Percentiles rank a stretch among this genome's conserved stretches.
Conservation (phyloP, 2,797 vertebrate genomes). For the Naso thynnoides region DNA sequence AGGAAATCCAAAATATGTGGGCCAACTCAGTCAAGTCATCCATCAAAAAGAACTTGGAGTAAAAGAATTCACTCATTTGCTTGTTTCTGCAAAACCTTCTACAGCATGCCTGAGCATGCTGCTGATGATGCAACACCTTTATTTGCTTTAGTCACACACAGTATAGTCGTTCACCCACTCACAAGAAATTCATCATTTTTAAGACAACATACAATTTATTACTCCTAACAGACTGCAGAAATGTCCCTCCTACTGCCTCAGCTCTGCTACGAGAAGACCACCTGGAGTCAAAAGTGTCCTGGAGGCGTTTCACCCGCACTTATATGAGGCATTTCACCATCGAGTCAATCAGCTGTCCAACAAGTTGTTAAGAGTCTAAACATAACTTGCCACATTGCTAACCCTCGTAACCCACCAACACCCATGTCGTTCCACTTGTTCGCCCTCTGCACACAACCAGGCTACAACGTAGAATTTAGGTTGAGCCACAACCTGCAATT, state of each 20-base stretch:
- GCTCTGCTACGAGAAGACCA: constrained; percentile 22
- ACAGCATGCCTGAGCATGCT: neutral
- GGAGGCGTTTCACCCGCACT: neutral
- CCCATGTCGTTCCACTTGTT: constrained; percentile 45
- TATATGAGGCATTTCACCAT: constrained; percentile 34
- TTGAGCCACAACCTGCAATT: constrained; percentile 76
- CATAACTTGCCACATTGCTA: constrained; percentile 62
- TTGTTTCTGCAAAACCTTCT: neutral
- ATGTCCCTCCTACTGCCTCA: neutral
- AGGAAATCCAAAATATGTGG: constrained; percentile 11
- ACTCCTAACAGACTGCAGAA: neutral
- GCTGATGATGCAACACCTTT: neutral
- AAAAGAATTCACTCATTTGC: neutral
- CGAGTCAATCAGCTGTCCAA: constrained; percentile 57
- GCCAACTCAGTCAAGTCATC: constrained; percentile 29
- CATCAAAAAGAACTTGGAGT: neutral
- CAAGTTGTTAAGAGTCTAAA: constrained; percentile 59
- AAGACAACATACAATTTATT: neutral
- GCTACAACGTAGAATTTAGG: constrained; percentile 74
- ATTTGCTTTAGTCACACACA: neutral
- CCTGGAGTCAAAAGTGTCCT: constrained; percentile 28
- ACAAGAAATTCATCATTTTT: neutral
- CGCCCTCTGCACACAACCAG: constrained; percentile 51
- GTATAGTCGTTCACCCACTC: neutral
- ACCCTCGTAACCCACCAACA: constrained; percentile 61